A percentile compares a stretch with the other conserved stretches of the same genome.
Evolutionary conservation across 2,113 vertebrate genomes (phyloP).

Genomic region (Benitochromis conjunctus): DNA sequence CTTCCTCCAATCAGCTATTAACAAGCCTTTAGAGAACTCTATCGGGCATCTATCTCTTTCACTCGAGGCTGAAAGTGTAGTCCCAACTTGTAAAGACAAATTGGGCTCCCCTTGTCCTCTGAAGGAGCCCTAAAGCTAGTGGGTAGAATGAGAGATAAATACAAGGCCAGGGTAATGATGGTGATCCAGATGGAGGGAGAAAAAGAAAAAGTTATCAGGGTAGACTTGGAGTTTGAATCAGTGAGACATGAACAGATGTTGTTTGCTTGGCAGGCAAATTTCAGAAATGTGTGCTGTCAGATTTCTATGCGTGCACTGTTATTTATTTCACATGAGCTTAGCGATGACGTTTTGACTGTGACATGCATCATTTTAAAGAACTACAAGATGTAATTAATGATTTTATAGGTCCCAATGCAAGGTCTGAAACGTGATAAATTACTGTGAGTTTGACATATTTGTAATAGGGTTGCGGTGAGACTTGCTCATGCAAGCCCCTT

Average conservation of each 20-base stretch:
- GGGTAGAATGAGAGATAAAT: background rate
- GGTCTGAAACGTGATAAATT: background rate
- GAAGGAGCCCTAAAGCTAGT: background rate
- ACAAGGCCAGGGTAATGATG: background rate
- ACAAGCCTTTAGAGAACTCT: constrained; percentile 20
- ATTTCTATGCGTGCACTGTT: background rate
- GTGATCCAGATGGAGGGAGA: background rate
- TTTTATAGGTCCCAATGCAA: background rate
- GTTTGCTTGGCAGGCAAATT: background rate
- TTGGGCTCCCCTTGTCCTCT: constrained; percentile 9
- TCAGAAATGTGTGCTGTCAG: background rate
- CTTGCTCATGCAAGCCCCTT: background rate
- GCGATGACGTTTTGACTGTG: background rate
- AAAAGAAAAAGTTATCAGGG: background rate
- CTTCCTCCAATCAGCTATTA: constrained; percentile 31
- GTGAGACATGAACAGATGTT: constrained; percentile 7
- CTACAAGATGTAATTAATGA: background rate
- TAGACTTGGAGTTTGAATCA: background rate
- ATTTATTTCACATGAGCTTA: background rate
- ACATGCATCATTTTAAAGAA: background rate
- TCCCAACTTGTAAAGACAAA: constrained; percentile 30
- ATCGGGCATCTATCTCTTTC: background rate
- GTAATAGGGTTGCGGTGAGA: background rate
- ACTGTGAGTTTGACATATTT: background rate
- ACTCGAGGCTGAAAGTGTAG: constrained; percentile 25